Conservation (phyloP, 35 echinoderm and acorn worm species). For the Anneissia japonica region DNA sequence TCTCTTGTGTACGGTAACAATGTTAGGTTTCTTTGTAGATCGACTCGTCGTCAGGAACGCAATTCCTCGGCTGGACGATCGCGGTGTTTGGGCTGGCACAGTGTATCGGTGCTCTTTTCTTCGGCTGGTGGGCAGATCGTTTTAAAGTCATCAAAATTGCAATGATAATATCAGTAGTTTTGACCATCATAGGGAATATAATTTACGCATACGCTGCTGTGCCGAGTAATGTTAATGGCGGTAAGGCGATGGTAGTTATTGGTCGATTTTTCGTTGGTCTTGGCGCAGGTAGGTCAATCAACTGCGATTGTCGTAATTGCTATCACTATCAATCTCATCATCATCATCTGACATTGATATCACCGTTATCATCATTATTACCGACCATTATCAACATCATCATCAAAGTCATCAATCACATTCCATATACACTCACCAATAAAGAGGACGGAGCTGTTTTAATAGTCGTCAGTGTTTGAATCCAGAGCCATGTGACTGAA, state of each 20-base stretch:
- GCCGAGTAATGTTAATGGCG: neutral
- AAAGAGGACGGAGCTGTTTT: too few species aligned
- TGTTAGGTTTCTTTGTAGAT: neutral
- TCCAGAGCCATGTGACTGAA: too few species aligned
- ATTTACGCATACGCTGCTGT: slow-evolving; percentile 12
- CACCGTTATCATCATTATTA: too few species aligned
- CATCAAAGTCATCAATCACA: too few species aligned
- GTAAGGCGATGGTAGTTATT: neutral
- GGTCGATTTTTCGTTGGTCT: slow-evolving; percentile 28
- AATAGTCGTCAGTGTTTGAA: too few species aligned
- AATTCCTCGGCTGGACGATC: slow-evolving; percentile 18
- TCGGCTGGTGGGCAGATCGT: slow-evolving; percentile 26
- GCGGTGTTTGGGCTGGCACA: slow-evolving; percentile 20
- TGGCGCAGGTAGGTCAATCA: slow-evolving; percentile 10
- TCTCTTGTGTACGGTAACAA: too few species aligned
- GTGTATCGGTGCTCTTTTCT: slow-evolving; percentile 24
- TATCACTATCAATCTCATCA: too few species aligned
- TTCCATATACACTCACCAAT: too few species aligned
- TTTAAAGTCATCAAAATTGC: slow-evolving; percentile 25
- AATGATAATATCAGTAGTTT: slow-evolving; percentile 7
- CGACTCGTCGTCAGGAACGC: neutral
- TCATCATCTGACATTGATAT: too few species aligned
- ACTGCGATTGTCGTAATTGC: neutral
- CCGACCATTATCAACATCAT: too few species aligned
- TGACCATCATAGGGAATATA: slow-evolving; percentile 24